Percentiles rank a stretch among this genome's conserved stretches.
These are phyloP conservation scores for Marasmarcha lunaedactyla DNA, from an alignment of 2,888 invertebrate genomes.

Conservation along the genomic window DNA sequence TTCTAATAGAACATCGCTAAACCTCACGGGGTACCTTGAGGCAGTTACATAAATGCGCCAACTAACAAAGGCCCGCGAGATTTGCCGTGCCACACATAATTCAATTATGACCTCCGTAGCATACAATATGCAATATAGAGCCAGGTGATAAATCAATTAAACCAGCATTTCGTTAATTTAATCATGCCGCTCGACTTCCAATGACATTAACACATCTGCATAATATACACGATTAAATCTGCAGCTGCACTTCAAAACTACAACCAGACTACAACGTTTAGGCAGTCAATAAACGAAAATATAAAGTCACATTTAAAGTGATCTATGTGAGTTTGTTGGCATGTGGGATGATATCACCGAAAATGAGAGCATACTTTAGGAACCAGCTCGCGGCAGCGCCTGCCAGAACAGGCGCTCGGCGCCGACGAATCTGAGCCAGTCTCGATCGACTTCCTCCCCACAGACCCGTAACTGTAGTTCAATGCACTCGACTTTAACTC, in stretches of 20 bases:
- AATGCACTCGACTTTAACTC: conserved; percentile 24
- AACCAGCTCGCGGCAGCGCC: conserved; percentile 30
- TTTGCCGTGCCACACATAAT: conserved; percentile 53
- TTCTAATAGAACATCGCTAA: too few relatives aligned
- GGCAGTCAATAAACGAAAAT: background rate
- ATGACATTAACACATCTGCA: too few relatives aligned
- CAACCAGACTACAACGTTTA: background rate
- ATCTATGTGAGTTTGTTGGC: background rate
- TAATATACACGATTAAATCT: too few relatives aligned
- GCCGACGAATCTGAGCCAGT: conserved; percentile 24
- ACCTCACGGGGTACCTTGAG: background rate
- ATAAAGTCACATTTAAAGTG: conserved; percentile 1
- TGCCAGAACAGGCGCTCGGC: conserved; percentile 32
- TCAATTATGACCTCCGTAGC: conserved; percentile 52
- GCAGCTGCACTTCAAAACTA: too few relatives aligned
- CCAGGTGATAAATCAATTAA: too few relatives aligned
- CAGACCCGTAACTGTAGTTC: conserved; percentile 30
- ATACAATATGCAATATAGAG: too few relatives aligned
- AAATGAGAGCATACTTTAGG: conserved; percentile 17
- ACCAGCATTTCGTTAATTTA: too few relatives aligned
- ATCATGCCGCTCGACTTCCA: too few relatives aligned
- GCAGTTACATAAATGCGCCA: conserved; percentile 37
- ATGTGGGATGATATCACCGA: conserved; percentile 1
- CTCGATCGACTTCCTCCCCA: conserved; percentile 34
- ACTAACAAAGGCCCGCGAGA: conserved; percentile 53